A percentile compares a stretch with the other conserved stretches of the same genome.
Conservation (phyloP, 2,888 invertebrate genomes). For the Blera fallax region DNA sequence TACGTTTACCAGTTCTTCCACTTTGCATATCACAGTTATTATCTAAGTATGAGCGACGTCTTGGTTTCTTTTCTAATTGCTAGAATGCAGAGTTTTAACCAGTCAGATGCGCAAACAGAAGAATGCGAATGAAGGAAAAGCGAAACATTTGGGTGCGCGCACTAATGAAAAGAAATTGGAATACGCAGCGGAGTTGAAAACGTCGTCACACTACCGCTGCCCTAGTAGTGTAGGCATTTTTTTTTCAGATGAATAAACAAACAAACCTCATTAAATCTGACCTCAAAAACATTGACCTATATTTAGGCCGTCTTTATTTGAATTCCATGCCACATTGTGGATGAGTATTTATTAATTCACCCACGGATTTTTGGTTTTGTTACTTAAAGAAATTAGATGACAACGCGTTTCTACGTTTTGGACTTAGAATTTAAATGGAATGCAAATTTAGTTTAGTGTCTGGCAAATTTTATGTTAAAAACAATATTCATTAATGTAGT, state of each 20-base stretch:
- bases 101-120: conserved; percentile 7
- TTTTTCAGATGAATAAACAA: conserved; percentile 58
- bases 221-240: conserved; percentile 10
- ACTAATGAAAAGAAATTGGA: conserved; percentile 62
- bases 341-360: conserved; percentile 44
- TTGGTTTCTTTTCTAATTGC: conserved; percentile 30
- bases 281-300: conserved; percentile 68
- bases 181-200: conserved; percentile 26
- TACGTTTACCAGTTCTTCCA: conserved; percentile 40
- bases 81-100: not conserved
- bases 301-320: conserved; percentile 30
- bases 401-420: not conserved
- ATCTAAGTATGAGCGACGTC: not conserved
- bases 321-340: conserved; percentile 33
- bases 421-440: conserved; percentile 18
- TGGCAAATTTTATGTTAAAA: conserved; percentile 18
- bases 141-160: conserved; percentile 47
- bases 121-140: not conserved
- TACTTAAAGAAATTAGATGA: conserved; percentile 26
- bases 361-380: conserved; percentile 8
- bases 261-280: conserved; percentile 59
- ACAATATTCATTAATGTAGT: conserved; percentile 15
- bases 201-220: not conserved
- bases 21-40: conserved; percentile 40
- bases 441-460: conserved; percentile 20